Percentiles rank a stretch among this genome's conserved stretches.
phyloP scores from a whole-genome alignment of 1,140 invertebrate species.

The Meloidogyne floridensis region DNA sequence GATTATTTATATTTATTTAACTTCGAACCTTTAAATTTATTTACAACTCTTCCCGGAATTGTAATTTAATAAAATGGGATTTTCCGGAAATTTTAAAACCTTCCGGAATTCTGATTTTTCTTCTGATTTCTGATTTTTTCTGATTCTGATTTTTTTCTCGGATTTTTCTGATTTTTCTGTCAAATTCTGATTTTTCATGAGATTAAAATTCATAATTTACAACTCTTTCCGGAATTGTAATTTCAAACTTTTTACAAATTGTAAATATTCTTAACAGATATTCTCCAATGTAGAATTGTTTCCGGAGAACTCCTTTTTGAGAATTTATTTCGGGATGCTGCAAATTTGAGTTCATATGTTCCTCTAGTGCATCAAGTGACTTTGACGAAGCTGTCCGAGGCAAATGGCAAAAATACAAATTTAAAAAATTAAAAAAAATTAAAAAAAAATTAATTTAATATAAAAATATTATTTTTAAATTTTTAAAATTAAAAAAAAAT shows the following conservation, averaged over 20 bases:
- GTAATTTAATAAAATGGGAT: neutral
- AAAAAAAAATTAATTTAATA: conserved; percentile 26
- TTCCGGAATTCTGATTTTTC: conserved; percentile 7
- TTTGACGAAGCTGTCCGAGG: conserved; percentile 23
- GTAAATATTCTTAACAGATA: conserved; percentile 29
- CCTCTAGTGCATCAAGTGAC: conserved; percentile 21
- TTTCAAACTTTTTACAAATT: neutral
- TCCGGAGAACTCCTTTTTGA: conserved; percentile 53
- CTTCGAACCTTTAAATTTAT: neutral
- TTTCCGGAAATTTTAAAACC: neutral
- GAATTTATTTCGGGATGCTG: neutral
- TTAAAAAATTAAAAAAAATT: neutral
- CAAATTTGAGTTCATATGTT: conserved; percentile 22
- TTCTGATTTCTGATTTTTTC: too few species aligned
- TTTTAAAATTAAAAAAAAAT: conserved; percentile 4
- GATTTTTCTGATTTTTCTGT: too few species aligned
- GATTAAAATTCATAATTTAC: neutral
- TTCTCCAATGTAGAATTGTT: conserved; percentile 53
- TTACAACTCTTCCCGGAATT: neutral
- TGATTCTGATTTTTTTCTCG: too few species aligned
- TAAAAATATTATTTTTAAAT: conserved; percentile 36
- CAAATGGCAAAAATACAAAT: conserved; percentile 12
- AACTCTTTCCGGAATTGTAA: neutral
- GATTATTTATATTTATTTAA: too few species aligned
- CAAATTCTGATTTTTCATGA: too few species aligned